These are phyloP conservation scores for Threskiornis aethiopicus DNA, from an alignment of 2,797 vertebrate genomes.

Conservation along the genomic window DNA sequence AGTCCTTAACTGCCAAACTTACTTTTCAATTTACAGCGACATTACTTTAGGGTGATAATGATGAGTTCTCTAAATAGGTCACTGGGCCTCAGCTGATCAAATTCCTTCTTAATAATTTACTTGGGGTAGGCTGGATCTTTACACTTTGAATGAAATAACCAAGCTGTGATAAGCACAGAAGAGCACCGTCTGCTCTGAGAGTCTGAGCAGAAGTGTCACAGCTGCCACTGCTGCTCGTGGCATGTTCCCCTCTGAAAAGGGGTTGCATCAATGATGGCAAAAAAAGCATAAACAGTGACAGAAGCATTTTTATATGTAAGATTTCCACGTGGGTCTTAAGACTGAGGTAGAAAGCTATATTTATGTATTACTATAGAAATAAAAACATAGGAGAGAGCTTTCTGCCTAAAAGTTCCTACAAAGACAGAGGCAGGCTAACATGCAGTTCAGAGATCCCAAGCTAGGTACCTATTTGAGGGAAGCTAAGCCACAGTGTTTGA, in stretches of 20 bases:
- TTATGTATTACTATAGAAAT: neutral
- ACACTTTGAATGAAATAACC: neutral
- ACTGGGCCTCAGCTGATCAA: neutral
- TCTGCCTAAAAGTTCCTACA: neutral
- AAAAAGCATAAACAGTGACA: neutral
- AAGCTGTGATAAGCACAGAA: neutral
- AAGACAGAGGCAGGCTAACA: neutral
- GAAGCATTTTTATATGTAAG: neutral
- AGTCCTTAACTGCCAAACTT: neutral
- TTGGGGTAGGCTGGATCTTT: neutral
- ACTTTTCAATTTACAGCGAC: neutral
- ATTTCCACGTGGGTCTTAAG: neutral
- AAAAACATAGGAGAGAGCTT: neutral
- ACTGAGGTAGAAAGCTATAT: neutral
- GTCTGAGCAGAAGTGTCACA: neutral
- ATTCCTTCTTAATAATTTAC: constrained; percentile 7
- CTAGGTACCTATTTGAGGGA: neutral
- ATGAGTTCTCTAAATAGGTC: neutral
- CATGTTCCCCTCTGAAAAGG: neutral
- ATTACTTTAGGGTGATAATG: neutral
- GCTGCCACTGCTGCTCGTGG: neutral
- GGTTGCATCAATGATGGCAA: neutral
- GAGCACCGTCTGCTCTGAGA: neutral
- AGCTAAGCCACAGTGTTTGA: neutral
- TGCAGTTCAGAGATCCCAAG: neutral